Base-by-base conservation (phyloP, 35 echinoderm and acorn worm genomes). In the Lytechinus pictus region DNA sequence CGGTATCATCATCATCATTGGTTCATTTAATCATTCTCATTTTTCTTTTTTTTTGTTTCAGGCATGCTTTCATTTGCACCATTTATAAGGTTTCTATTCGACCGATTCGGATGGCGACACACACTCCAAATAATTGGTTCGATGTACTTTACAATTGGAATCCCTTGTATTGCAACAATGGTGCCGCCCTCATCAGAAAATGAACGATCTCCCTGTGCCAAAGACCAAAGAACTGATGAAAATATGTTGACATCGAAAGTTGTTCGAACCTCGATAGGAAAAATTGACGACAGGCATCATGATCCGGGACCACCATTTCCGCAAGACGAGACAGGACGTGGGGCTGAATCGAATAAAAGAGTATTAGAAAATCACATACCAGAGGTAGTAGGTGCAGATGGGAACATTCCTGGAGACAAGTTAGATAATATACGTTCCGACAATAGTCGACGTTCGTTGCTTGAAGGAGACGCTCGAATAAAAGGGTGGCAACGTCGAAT, bases 61-160 rank as follows among this genome's bases (percentile, higher is more conserved):
- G 88, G 88, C 9, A 90, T 90, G 88, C 88, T 90, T 28, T 44
- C 88, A 9, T 90, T 52, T 54, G 88, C 88, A 21, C 88, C 88
- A 33, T 52, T 90, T 13, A 0, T 90, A 54, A 52, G 10, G 27
- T 54, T 52, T 33, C 88, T 90, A 9, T 51, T 90, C 10, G 52
- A 90, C 14, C 10, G 28, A 14, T 52, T 90, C 88, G 88, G 88
- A 19, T 90, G 88, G 88, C 27, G 88, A 21, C 33, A 4, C 10
- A 90, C 88, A 10, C 88, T 90, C 13, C 88, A 44, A 12, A 90
- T 90, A 9, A 12, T 90, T 28, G 88, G 29, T 33, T 79, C 66
- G n/a, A 24, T 79, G 19, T 79, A n/a, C 19, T 79, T 79, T 24
- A 79, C 14, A 2, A 24, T 24, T 7, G 66, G 66, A 16, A 79